These are phyloP conservation scores for Xiphydria camelus DNA, from an alignment of 2,888 invertebrate species.

Conservation along the genomic window DNA sequence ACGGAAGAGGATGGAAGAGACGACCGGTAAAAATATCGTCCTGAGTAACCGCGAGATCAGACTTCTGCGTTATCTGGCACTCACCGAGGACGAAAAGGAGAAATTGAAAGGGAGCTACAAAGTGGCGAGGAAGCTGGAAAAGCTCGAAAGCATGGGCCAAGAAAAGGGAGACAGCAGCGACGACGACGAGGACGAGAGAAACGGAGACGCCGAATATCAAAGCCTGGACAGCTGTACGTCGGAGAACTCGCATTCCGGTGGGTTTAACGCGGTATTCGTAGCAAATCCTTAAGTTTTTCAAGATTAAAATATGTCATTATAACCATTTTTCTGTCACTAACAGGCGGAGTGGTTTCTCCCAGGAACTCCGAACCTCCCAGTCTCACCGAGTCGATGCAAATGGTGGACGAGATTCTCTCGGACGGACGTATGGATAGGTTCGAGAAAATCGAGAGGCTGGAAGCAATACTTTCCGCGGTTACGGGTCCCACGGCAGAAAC, in stretches of 20 bases:
- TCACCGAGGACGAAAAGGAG: constrained; percentile 90
- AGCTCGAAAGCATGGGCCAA: constrained; percentile 79
- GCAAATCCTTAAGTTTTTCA: not conserved
- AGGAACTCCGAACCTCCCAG: constrained; percentile 79
- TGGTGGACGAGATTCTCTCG: constrained; percentile 82
- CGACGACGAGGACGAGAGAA: constrained; percentile 72
- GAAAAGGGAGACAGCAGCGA: constrained; percentile 74
- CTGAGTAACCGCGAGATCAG: constrained; percentile 90
- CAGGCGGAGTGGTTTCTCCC: constrained; percentile 69
- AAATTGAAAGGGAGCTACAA: constrained; percentile 89
- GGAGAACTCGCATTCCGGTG: constrained; percentile 67
- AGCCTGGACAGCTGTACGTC: constrained; percentile 81
- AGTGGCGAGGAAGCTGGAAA: constrained; percentile 89
- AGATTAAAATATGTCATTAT: not conserved
- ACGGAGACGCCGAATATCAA: constrained; percentile 65
- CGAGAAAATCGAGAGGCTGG: constrained; percentile 83
- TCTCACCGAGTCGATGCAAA: constrained; percentile 86
- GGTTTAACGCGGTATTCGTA: constrained; percentile 6
- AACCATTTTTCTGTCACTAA: constrained; percentile 2
- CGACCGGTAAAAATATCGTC: constrained; percentile 80
- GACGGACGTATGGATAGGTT: constrained; percentile 82
- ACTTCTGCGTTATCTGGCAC: constrained; percentile 82
- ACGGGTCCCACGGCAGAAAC: constrained; percentile 70
- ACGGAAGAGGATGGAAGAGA: constrained; percentile 77
- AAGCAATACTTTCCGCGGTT: constrained; percentile 81